phyloP scores from a whole-genome alignment of 2,797 vertebrate species.

The Crotalus adamanteus region DNA sequence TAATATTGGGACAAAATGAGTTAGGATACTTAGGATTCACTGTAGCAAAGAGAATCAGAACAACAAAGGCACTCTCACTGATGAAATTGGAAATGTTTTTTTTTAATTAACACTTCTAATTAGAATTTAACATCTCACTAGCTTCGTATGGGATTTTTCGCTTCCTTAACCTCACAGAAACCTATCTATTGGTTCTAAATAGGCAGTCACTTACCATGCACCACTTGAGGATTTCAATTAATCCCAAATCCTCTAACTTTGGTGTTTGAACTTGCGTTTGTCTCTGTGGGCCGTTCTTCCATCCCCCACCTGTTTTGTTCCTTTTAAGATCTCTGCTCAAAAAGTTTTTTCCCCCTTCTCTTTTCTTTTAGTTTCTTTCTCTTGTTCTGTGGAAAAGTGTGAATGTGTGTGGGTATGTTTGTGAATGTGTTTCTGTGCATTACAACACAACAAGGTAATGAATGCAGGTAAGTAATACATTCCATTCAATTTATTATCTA shows the following conservation, averaged over 20 bases:
- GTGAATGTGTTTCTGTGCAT: not conserved
- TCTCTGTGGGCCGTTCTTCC: constrained; percentile 52
- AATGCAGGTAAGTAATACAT: not conserved
- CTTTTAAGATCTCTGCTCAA: constrained; percentile 47
- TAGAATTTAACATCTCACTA: constrained; percentile 84
- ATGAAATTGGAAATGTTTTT: constrained; percentile 81
- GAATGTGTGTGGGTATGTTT: not conserved
- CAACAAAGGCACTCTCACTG: constrained; percentile 78
- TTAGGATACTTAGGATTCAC: constrained; percentile 77
- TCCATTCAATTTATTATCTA: constrained; percentile 24
- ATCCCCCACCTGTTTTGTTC: constrained; percentile 49
- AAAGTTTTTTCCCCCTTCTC: constrained; percentile 9
- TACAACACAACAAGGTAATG: constrained; percentile 12
- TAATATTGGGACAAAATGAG: constrained; percentile 72
- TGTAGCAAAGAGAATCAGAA: constrained; percentile 76
- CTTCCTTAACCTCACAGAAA: constrained; percentile 81
- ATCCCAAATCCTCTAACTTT: constrained; percentile 75
- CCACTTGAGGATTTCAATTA: constrained; percentile 82
- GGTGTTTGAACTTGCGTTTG: constrained; percentile 70
- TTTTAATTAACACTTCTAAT: constrained; percentile 85
- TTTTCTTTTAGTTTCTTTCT: constrained; percentile 7
- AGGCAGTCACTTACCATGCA: constrained; percentile 78
- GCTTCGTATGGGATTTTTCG: constrained; percentile 81
- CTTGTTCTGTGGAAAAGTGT: constrained; percentile 8
- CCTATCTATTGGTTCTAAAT: constrained; percentile 81